phyloP scores from a whole-genome alignment of 2,113 vertebrate genomes.

The Zosterops japonicus region DNA sequence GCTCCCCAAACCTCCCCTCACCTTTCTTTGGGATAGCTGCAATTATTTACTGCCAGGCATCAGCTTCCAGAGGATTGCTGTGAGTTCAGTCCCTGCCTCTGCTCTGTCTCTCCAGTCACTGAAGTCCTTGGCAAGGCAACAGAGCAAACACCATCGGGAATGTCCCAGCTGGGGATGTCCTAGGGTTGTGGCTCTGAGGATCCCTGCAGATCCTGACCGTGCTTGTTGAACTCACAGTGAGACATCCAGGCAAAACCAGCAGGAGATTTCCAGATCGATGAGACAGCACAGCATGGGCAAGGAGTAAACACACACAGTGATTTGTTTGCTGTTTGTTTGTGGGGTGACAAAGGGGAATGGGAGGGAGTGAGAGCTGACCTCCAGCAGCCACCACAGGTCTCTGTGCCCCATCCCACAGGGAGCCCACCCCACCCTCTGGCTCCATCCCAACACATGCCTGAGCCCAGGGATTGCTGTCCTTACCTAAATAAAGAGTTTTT shows the following conservation, averaged over 20 bases:
- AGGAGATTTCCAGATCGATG: neutral
- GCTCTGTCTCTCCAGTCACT: too few species aligned
- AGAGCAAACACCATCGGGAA: neutral
- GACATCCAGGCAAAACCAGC: accelerated
- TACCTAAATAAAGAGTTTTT: accelerated
- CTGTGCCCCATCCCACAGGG: too few species aligned
- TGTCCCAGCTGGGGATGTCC: too few species aligned
- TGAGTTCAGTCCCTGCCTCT: neutral
- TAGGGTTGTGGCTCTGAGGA: neutral
- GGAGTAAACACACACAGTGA: accelerated
- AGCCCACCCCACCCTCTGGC: accelerated
- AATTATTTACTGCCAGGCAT: neutral
- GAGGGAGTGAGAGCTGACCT: neutral
- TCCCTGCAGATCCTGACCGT: neutral
- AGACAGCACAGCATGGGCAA: accelerated
- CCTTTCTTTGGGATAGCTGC: neutral
- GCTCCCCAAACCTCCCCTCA: neutral
- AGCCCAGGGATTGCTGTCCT: accelerated
- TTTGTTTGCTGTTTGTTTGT: too few species aligned
- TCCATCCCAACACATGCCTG: neutral
- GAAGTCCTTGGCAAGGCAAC: neutral
- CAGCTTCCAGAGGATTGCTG: neutral
- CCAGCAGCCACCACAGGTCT: neutral
- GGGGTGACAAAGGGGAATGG: neutral
- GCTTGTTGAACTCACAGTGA: neutral